Base-by-base conservation (phyloP, 2,797 vertebrate species). In the Arrhamphus sclerolepis region DNA sequence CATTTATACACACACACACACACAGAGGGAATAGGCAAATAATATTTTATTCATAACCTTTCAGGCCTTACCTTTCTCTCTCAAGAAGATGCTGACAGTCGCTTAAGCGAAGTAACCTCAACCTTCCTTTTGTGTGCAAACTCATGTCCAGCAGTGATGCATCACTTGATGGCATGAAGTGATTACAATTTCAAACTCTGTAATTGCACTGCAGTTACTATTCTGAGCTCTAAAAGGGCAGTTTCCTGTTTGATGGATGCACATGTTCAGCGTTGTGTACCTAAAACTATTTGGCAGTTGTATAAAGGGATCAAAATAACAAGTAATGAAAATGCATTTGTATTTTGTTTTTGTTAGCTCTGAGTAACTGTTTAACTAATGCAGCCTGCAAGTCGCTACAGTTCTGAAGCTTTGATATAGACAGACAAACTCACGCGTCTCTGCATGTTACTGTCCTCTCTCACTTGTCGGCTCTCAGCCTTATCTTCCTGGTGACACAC, bases 21-120 rank as follows among this genome's bases (percentile, higher is more conserved):
- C 24, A n/a, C 34, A 39, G 9, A 29, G 29, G 39, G 24, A 38
- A 67, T 49, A 44, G 46, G 6, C 31, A 58, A 22, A 71, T 75
- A 68, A 67, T 77, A 81, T 84, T 84, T 85, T 82, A 88, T 88
- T 87, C 56, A 84, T 82, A 73, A 75, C 48, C 46, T 81, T 77
- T 59, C 66, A 31, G 39, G 20, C 29, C 46, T 62, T 60, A 19
- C 26, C 29, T 57, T 62, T 65, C 64, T 67, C 62, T 68, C 28
- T 70, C 11, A 58, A 46, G 54, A 40, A 62, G 41, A 53, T 11
- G 18, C 53, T 40, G 0, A 62, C 50, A n/a, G n/a, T 11, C 31
- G 61, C 48, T 21, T 39, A 42, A 29, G 44, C 19, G 2, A 68
- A 50, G 51, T 16, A 24, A 52, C 43, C 39, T 51, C 1, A 41